phyloP scores from a whole-genome alignment of 2,888 invertebrate genomes.

The Gortyna flavago region DNA sequence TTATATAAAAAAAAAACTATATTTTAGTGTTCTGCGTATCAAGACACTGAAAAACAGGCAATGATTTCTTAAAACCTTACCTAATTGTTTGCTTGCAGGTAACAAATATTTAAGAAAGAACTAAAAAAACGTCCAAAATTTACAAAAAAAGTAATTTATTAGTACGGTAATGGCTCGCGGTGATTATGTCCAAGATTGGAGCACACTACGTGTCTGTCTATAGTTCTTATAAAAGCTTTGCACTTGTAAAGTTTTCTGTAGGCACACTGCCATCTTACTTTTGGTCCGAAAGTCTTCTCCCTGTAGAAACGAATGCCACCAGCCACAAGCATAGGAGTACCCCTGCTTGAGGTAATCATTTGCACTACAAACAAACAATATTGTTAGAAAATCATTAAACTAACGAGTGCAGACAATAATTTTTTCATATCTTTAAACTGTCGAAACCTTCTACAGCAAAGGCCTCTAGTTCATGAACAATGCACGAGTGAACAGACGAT shows the following conservation, averaged over 20 bases:
- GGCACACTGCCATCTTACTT: slow-evolving; percentile 67
- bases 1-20: neutral
- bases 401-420: neutral
- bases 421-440: neutral
- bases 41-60: neutral
- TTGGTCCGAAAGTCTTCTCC: slow-evolving; percentile 39
- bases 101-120: neutral
- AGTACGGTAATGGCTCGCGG: neutral
- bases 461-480: neutral
- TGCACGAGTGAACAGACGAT: too few species aligned
- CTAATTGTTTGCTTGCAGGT: neutral
- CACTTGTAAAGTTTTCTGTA: slow-evolving; percentile 60
- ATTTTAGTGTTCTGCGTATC: neutral
- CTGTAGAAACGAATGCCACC: slow-evolving; percentile 70
- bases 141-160: neutral
- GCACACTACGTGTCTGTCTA: slow-evolving; percentile 27
- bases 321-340: slow-evolving; percentile 53
- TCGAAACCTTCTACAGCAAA: neutral
- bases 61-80: neutral
- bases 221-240: slow-evolving; percentile 55
- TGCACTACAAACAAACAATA: slow-evolving; percentile 33
- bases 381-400: slow-evolving; percentile 16
- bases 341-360: slow-evolving; percentile 35
- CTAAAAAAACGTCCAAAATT: neutral
- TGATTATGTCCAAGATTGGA: slow-evolving; percentile 43